Conservation (phyloP, 64 coral and sea anemone genomes). For the Dendronephthya gigantea region DNA sequence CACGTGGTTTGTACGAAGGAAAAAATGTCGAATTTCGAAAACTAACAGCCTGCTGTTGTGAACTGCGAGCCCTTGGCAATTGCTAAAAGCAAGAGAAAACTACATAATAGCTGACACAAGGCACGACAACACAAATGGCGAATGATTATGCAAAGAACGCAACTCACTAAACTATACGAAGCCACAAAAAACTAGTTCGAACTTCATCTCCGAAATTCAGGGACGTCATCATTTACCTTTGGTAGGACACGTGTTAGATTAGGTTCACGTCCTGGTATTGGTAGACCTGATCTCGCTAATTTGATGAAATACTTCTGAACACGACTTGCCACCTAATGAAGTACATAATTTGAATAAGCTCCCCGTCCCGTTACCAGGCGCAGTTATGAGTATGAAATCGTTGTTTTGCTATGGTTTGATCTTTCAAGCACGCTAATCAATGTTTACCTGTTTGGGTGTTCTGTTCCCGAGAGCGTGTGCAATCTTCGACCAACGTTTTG, state of each 20-base stretch:
- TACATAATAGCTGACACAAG: too few species aligned
- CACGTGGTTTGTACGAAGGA: constrained; percentile 82
- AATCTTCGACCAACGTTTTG: constrained; percentile 97
- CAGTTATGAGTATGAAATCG: too few species aligned
- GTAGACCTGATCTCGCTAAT: constrained; percentile 69
- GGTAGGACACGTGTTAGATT: constrained; percentile 54
- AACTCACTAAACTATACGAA: too few species aligned
- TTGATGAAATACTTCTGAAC: constrained; percentile 99
- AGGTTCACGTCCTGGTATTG: constrained; percentile 79
- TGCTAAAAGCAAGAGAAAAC: not conserved
- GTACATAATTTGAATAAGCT: too few species aligned
- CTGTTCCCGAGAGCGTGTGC: constrained; percentile 78
- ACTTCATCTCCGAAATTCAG: not conserved
- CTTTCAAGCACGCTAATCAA: not conserved
- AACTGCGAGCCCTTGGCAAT: not conserved
- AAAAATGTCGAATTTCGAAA: constrained; percentile 97
- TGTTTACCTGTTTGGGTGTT: constrained; percentile 71
- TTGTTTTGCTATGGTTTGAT: not conserved
- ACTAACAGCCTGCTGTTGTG: constrained; percentile 56
- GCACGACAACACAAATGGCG: too few species aligned
- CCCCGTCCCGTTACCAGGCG: too few species aligned
- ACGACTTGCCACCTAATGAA: constrained; percentile 33
- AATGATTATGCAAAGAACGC: too few species aligned
- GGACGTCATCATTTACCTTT: constrained; percentile 34
- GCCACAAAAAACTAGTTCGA: not conserved